Base-by-base conservation (phyloP, 2,888 invertebrate species). In the Ischnura elegans region DNA sequence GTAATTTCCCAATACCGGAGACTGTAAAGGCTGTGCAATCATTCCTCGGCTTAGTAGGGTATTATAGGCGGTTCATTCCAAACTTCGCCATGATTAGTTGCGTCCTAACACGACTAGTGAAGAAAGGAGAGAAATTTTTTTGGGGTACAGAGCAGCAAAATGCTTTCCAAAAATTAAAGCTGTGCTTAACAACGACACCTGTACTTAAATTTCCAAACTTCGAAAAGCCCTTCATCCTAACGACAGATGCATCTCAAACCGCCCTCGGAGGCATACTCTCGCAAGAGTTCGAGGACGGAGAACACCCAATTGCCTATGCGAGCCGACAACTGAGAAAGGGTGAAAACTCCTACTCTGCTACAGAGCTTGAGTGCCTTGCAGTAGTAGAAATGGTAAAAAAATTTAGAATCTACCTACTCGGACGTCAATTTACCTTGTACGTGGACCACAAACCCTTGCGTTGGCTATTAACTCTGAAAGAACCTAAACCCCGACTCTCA, bases 231-330 rank as follows among this genome's bases (percentile, higher is more conserved):
- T 86, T 86, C 43, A 86, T 45, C 43, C 85, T 86, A 21, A 86
- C 85, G 85, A 86, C 85, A 45, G 85, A 86, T 86, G 85, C 85
- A 43, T 86, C 85, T 25, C 3, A 16, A 42, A 43, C 43, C 42
- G 85, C 85, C 85, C 45, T 86, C 6, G 43, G 85, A 16, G 85
- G 85, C 10, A 43, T 86, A 21, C 45, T 86, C 1, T 86, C 85
- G 2, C 85, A 86, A 86, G 85, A 86, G 45, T 86, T 86, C 85
- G 85, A 86, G 19, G 85, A 86, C 25, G 85, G 85, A 19, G 85
- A 86, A 86, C 85, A 86, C 85, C 85, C 85, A 42, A 66, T 66
- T n/a, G 25, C 66, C n/a, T 84, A 84, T 84, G 84, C n/a, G n/a
- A 84, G 84, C 36, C 16, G 84, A 36, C 10, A 10, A 10, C 51